Evolutionary conservation across 1,140 invertebrate species (phyloP), one percentile per base, ranked within the genome.

Genomic region (Scaptomyza pallida): DNA sequence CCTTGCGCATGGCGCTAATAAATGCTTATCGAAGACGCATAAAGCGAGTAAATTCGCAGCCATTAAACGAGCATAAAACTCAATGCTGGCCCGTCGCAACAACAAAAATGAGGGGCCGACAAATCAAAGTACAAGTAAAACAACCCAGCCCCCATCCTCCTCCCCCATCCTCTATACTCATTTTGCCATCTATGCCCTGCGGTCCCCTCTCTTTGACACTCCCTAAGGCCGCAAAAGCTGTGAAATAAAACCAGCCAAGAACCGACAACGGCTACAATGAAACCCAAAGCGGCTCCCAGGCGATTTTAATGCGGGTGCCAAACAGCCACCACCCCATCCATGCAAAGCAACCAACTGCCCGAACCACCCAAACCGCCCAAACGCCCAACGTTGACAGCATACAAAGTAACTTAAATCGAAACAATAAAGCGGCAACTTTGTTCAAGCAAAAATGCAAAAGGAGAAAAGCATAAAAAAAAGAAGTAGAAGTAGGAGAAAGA

Each of bases 381-480:
- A 23, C 44, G 4, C 51, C 21, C 83, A 74, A 89, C 85, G 85
- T 89, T 89, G 85, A 89, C 85, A 89, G 85, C 85, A 89, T 89
- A 89, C 85, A 89, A 89, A 89, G 85, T 89, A 89, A 89, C 85
- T 89, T 89, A 89, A 89, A 89, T 89, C 85, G 85, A 89, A 89
- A 89, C 85, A 89, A 89, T 89, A 89, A 89, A 89, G 85, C 80
- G 79, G 83, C 82, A 88, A 88, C 82, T 88, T 88, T 88, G 82
- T 88, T 61, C 78, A 23, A 59, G 75, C 63, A 69, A 77, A 80
- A 80, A 89, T 75, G 73, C 59, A 89, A 83, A 80, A 67, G 72
- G 57, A 79, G 60, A 44, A 76, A 62, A 76, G 33, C 54, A 65
- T 61, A 78, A 83, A 83, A 75, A 76, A 82, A 52, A 50, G 37